phyloP scores from a whole-genome alignment of 1,140 invertebrate genomes.

The Mesaphorura yosii region DNA sequence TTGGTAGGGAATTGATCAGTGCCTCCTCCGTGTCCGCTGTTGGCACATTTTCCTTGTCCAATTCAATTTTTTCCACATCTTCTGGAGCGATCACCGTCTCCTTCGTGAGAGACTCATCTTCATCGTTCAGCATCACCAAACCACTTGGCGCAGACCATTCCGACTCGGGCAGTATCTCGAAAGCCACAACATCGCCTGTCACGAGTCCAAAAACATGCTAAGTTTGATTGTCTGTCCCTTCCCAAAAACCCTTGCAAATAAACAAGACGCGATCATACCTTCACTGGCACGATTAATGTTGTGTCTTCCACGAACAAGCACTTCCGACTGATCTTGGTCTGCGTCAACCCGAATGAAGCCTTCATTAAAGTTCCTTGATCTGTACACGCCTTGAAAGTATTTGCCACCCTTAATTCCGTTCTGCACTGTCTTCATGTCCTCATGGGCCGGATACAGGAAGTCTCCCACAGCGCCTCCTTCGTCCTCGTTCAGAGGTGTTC shows the following conservation, averaged over 20 bases:
- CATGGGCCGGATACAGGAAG: constrained; percentile 64
- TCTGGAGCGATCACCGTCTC: constrained; percentile 45
- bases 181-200: constrained; percentile 79
- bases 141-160: constrained; percentile 81
- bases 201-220: too few species aligned
- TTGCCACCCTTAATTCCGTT: constrained; percentile 65
- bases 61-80: constrained; percentile 41
- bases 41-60: constrained; percentile 33
- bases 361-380: constrained; percentile 86
- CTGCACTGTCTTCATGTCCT: constrained; percentile 59
- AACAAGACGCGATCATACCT: too few species aligned
- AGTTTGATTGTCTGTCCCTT: too few species aligned
- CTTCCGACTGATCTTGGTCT: constrained; percentile 47
- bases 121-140: constrained; percentile 60
- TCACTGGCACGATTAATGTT: constrained; percentile 91
- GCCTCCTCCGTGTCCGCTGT: constrained; percentile 23
- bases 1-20: neutral
- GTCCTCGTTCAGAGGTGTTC: constrained; percentile 28
- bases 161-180: constrained; percentile 77
- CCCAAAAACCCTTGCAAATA: too few species aligned
- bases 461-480: constrained; percentile 15
- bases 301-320: constrained; percentile 76
- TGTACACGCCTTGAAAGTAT: constrained; percentile 70
- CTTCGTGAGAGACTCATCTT: constrained; percentile 37
- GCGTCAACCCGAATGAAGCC: constrained; percentile 73